Percentiles rank a stretch among this genome's conserved stretches.
phyloP scores from a whole-genome alignment of 2,113 vertebrate genomes.

The Stictonetta naevosa region DNA sequence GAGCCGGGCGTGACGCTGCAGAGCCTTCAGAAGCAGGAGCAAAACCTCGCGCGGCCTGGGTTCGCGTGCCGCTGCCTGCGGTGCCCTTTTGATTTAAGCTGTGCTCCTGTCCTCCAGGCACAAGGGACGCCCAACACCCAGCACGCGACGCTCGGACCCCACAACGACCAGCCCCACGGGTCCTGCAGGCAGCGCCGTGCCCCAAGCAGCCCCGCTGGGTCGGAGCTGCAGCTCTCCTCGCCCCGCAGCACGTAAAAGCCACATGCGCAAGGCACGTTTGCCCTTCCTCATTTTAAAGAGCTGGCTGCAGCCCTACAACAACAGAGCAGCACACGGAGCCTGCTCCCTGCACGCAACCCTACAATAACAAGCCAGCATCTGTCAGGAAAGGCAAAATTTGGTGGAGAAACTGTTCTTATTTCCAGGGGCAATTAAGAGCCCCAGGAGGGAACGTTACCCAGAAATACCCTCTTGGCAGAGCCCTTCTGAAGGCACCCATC shows the following conservation, averaged over 20 bases:
- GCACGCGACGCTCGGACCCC: fast-evolving
- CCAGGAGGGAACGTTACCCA: not conserved
- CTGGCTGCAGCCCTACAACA: not conserved
- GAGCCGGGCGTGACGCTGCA: fast-evolving
- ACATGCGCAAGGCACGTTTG: fast-evolving
- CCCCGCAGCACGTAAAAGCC: fast-evolving
- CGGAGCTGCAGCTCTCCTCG: not conserved
- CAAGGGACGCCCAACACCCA: fast-evolving
- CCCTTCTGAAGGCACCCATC: not conserved
- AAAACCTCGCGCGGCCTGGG: fast-evolving
- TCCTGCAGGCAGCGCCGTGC: not conserved
- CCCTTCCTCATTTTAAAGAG: not conserved
- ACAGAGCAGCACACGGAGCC: not conserved
- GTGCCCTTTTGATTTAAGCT: fast-evolving
- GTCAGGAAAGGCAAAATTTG: not conserved
- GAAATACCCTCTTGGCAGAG: not conserved
- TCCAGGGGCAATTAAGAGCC: not conserved
- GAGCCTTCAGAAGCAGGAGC: fast-evolving
- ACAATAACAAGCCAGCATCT: not conserved
- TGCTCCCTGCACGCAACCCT: not conserved
- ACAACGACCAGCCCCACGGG: fast-evolving
- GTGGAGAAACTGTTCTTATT: not conserved
- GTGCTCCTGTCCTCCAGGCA: fast-evolving
- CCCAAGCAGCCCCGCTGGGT: not conserved
- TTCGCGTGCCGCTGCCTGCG: fast-evolving